Evolutionary conservation across 2,888 invertebrate genomes (phyloP), one percentile per base, ranked within the genome.

Genomic region (Drosophila basisetae): DNA sequence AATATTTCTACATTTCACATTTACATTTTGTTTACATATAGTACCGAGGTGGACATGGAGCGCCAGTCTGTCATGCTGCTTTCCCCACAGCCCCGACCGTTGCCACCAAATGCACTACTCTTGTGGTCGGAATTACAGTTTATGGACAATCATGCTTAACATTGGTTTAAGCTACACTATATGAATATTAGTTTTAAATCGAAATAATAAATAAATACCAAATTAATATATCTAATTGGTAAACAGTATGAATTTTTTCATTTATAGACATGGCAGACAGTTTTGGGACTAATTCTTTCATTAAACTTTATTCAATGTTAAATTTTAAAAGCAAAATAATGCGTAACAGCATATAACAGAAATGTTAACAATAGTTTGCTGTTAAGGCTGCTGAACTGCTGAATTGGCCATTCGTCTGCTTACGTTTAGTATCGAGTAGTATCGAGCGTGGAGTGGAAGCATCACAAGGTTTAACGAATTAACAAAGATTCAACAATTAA

Each of bases 81-180:
- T 43, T 98, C 99, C 0, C 99, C 99, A 0, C 98, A 98, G 92
- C 98, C 98, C 7, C 95, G 98, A 50, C 99, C 99, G 1, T 94
- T 99, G 54, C 99, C 99, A 13, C 99, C 99, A 31, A 96, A 97
- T 93, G 97, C 96, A 6, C 95, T 98, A 58, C 94, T 99, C 41
- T 94, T 99, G 53, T 94, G 98, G 33, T 98, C 98, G 0, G 98
- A 99, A 80, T 94, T 99, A 76, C 98, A 98, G 92, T 99, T 98
- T 93, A 98, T 99, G 97, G 99, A 99, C 93, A 97, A 96, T 89
- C 97, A 97, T 75, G 83, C 91, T 31, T 90, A 90, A 73, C 50
- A n/a, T 35, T 37, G 3, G 16, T 16, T n/a, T 58, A 25, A 35
- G 16, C 59, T 50, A 53, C 9, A 22, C 3, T n/a, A 41, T n/a